phyloP scores from a whole-genome alignment of 1,140 invertebrate species.

The Arion vulgaris region DNA sequence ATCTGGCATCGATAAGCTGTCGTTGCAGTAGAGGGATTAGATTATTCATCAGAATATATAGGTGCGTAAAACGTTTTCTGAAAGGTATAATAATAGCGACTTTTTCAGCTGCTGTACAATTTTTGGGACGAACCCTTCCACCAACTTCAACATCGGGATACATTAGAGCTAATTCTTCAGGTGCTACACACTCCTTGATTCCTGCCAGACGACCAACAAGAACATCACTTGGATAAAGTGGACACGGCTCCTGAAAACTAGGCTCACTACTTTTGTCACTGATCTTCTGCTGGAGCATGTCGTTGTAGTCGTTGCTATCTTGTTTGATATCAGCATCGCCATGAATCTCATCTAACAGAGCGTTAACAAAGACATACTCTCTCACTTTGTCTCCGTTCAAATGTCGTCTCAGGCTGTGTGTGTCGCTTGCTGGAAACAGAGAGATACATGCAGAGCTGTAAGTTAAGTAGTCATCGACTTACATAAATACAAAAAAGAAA shows the following conservation, averaged over 20 bases:
- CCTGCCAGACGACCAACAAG: conserved; percentile 17
- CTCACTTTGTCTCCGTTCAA: background rate
- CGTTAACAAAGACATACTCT: background rate
- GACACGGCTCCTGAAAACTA: background rate
- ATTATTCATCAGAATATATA: conserved; percentile 55
- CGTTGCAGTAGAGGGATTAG: conserved; percentile 56
- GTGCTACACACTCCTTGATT: background rate
- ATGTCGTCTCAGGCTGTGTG: background rate
- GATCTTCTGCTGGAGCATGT: background rate
- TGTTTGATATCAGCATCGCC: background rate
- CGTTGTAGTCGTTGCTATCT: background rate
- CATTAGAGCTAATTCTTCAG: background rate
- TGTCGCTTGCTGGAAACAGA: background rate
- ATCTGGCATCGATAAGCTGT: conserved; percentile 57
- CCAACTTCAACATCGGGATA: conserved; percentile 71
- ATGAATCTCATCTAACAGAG: background rate
- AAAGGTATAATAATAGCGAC: conserved; percentile 70
- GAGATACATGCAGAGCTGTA: too few relatives aligned
- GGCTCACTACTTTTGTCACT: background rate
- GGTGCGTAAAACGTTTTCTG: conserved; percentile 69
- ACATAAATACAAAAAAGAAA: too few relatives aligned
- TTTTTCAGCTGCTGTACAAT: conserved; percentile 80
- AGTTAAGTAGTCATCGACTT: too few relatives aligned
- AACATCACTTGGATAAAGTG: background rate
- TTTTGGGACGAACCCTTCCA: conserved; percentile 81